A percentile compares a stretch with the other conserved stretches of the same genome.
phyloP scores from a whole-genome alignment of 2,797 vertebrate species.

The Oreochromis grahami region DNA sequence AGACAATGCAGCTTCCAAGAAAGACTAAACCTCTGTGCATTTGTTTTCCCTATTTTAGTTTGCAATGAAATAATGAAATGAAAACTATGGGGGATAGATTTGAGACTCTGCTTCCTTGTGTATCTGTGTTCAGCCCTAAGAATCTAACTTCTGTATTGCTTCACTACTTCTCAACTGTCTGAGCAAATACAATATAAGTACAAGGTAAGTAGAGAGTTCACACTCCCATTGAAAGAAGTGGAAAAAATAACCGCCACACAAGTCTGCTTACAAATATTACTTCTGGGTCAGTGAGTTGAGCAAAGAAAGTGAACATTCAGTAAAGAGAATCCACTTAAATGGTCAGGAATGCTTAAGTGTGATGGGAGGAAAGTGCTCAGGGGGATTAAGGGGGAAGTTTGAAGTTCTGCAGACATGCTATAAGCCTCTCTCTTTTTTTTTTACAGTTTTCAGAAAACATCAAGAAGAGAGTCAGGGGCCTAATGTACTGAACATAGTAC shows the following conservation, averaged over 20 bases:
- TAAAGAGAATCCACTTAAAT: conserved; percentile 45
- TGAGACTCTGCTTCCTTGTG: background rate
- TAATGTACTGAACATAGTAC: background rate
- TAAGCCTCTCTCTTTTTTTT: background rate
- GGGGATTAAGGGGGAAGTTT: background rate
- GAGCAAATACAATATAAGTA: conserved; percentile 14
- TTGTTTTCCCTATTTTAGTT: background rate
- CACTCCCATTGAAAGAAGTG: background rate
- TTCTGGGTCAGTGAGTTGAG: conserved; percentile 44
- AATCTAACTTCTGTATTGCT: background rate
- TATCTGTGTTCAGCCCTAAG: background rate
- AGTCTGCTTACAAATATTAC: conserved; percentile 44
- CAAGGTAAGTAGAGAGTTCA: conserved; percentile 7
- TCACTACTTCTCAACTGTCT: conserved; percentile 7
- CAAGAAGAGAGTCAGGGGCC: background rate
- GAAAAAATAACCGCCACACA: conserved; percentile 15
- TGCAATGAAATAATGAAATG: background rate
- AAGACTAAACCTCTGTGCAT: background rate
- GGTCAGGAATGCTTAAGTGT: conserved; percentile 49
- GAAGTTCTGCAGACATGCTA: background rate
- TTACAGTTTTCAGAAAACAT: conserved; percentile 11
- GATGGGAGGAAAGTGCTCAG: conserved; percentile 29
- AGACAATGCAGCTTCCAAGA: background rate
- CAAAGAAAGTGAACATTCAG: conserved; percentile 51
- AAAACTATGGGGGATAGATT: background rate